Evolutionary conservation across 2,797 vertebrate genomes (phyloP), one percentile per base, ranked within the genome.

Genomic region (Meda fulgida): DNA sequence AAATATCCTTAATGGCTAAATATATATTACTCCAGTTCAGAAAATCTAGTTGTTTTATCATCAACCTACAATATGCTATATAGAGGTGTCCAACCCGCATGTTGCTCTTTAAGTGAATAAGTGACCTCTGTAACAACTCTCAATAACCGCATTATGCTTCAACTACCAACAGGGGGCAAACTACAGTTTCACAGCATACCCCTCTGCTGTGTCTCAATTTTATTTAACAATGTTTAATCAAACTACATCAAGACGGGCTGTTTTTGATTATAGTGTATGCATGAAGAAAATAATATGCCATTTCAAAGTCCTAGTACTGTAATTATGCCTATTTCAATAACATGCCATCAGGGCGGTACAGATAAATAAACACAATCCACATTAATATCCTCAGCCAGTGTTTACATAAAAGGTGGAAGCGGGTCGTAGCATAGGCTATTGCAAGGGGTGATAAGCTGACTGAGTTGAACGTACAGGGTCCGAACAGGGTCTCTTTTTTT

Each of bases 81-180:
- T n/a, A n/a, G n/a, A n/a, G n/a, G n/a, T n/a, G n/a, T n/a, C n/a
- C n/a, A n/a, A n/a, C n/a, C n/a, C n/a, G n/a, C n/a, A n/a, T n/a
- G n/a, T n/a, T n/a, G n/a, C n/a, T n/a, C n/a, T n/a, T n/a, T n/a
- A 2, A 48, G 31, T 83, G 71, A 66, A 46, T 75, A 4, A 36
- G 81, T 83, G 60, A 76, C 23, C 65, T 58, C 71, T 67, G 63
- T 40, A 84, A 85, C 46, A 89, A 81, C 79, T 79, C 38, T 67
- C 80, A 86, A 48, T 73, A 48, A 43, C 38, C 31, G 48, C 43
- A 76, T 26, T 60, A 84, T 79, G 89, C 43, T 82, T 81, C 81
- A 87, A 77, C 83, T 86, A 84, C 93, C 94, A 95, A 92, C 89
- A 94, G 94, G 93, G 92, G 93, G 93, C 92, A 94, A 91, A 91